phyloP scores from a whole-genome alignment of 2,888 invertebrate genomes.

The Hemaris fuciformis region DNA sequence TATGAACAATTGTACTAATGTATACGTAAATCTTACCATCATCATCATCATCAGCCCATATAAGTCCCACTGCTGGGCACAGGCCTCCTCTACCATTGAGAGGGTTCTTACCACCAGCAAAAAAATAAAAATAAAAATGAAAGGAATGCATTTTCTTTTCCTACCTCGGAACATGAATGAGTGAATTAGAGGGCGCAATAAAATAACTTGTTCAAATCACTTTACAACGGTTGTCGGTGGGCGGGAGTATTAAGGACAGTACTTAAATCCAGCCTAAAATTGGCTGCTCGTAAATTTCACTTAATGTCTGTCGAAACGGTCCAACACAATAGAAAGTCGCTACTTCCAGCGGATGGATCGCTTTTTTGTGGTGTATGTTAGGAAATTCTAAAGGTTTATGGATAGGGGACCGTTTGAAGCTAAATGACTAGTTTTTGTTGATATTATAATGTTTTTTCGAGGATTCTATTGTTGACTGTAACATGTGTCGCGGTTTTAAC shows the following conservation, averaged over 20 bases:
- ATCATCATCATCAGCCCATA: too few relatives aligned
- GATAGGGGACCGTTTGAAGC: slow-evolving; percentile 41
- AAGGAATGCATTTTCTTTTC: background rate
- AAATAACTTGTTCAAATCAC: slow-evolving; percentile 39
- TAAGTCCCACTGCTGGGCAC: too few relatives aligned
- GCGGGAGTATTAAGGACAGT: slow-evolving; percentile 47
- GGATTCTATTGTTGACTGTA: too few relatives aligned
- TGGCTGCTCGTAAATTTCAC: slow-evolving; percentile 55
- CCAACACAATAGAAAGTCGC: slow-evolving; percentile 48
- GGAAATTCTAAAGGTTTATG: slow-evolving; percentile 47
- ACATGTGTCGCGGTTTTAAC: too few relatives aligned
- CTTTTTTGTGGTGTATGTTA: slow-evolving; percentile 44
- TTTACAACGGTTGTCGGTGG: slow-evolving; percentile 34
- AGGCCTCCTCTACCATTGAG: too few relatives aligned
- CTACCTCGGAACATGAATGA: background rate
- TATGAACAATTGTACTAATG: too few relatives aligned
- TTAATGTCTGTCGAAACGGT: slow-evolving; percentile 60
- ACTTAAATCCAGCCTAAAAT: slow-evolving; percentile 63
- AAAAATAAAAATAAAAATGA: background rate
- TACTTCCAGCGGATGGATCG: slow-evolving; percentile 33
- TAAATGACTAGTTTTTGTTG: background rate
- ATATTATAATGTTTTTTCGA: background rate
- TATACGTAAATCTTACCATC: too few relatives aligned
- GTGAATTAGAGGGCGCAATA: slow-evolving; percentile 13
- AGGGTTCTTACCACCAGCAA: too few relatives aligned